Base-by-base conservation (phyloP, 2,888 invertebrate species). In the Campoletis raptor region DNA sequence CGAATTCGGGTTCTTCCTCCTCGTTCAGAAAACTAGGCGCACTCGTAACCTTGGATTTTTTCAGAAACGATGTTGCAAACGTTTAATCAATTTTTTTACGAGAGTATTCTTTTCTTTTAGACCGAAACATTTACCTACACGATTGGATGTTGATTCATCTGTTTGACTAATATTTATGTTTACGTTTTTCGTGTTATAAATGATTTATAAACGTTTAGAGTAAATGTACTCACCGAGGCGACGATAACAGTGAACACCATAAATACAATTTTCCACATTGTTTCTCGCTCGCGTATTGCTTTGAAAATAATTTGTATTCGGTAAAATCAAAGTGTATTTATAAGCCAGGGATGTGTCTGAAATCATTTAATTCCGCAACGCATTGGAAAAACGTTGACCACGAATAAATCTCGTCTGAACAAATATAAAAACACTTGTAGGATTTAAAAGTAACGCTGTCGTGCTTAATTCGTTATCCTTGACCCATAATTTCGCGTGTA, bases 351-450 rank as follows among this genome's bases (percentile, higher is more conserved):
- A 30, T 30, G 30, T 61, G 61, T 30, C 24, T 12, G 15, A 12
- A 30, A 15, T 30, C 30, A 15, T 30, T 61, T 15, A 15, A 61
- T 61, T 61, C 15, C 30, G 61, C 61, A 6, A 6, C 1, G 61
- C 15, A 61, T 30, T 30, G 30, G 1, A 61, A 30, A 61, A 30
- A 30, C 30, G 30, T 61, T 10, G 30, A 61, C 15, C 30, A 15
- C 30, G 30, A 3, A 30, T 15, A 30, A 61, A 61, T 30, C 61
- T 61, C 12, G 61, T 30, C 30, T 61, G 30, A 61, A 24, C 15
- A 61, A 61, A 61, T 30, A 61, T 30, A 15, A 61, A 61, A 61
- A 61, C 30, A 61, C 61, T 61, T 61, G 61, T 30, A 30, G 30
- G 61, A 30, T 61, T 61, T 1, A 61, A 61, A 30, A 61, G 30